Evolutionary conservation across 2,888 invertebrate species (phyloP).

Genomic region (Drosophila fungiperda): DNA sequence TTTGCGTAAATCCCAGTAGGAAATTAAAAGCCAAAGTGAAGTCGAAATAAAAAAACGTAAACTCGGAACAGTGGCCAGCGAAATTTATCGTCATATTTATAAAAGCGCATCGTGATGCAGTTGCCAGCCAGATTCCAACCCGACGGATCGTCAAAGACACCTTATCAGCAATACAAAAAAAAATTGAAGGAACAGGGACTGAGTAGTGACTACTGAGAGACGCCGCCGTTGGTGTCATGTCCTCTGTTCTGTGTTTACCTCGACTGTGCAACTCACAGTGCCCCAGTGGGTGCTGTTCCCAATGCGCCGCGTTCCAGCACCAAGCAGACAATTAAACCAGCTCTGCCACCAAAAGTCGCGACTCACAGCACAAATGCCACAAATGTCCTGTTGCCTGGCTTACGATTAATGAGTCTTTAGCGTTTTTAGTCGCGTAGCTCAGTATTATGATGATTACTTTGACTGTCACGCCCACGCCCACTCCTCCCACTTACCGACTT

Average conservation of each 20-base stretch:
- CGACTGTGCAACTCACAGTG: constrained; percentile 12
- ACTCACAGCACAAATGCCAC: constrained; percentile 51
- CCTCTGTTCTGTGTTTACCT: constrained; percentile 45
- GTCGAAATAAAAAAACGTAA: constrained; percentile 45
- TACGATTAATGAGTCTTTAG: constrained; percentile 82
- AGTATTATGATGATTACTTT: constrained; percentile 71
- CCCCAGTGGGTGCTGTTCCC: constrained; percentile 6
- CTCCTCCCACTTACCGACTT: neutral
- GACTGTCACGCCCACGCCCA: constrained; percentile 31
- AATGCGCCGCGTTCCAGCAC: constrained; percentile 17
- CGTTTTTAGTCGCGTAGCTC: constrained; percentile 62
- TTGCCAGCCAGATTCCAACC: constrained; percentile 20
- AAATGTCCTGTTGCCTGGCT: constrained; percentile 59
- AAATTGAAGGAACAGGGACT: constrained; percentile 30
- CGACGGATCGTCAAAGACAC: constrained; percentile 53
- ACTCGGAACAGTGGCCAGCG: constrained; percentile 44
- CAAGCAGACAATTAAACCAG: constrained; percentile 67
- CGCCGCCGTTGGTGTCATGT: constrained; percentile 61
- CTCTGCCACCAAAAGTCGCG: constrained; percentile 66
- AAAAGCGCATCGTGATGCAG: constrained; percentile 64
- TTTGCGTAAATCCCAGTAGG: constrained; percentile 78
- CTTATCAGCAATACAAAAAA: constrained; percentile 48
- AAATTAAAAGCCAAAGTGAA: constrained; percentile 80
- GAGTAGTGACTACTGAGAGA: constrained; percentile 61
- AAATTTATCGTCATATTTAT: constrained; percentile 74